Base-by-base conservation (phyloP, 1,140 invertebrate genomes). In the Neodiprion pinetum region DNA sequence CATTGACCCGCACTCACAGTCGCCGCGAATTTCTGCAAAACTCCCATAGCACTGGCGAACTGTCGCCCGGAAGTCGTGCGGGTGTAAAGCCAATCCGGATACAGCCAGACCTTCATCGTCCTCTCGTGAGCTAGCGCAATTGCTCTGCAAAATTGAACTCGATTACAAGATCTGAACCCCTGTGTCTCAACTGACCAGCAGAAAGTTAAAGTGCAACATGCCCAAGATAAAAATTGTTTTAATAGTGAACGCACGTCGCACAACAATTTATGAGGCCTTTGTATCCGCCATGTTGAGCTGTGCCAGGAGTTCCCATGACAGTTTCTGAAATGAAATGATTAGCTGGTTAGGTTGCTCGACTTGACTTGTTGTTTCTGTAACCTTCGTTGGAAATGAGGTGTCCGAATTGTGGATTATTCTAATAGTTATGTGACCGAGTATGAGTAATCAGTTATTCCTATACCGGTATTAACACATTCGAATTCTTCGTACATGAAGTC, bases 51-150 rank as follows among this genome's bases (percentile, higher is more conserved):
- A 67, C 82, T 75, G 28, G 89, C 86, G 73, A 90, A 88, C 72
- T 85, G 80, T 77, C 85, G 84, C 2, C 90, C 89, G 21, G 78
- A 78, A 1, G 87, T 83, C 17, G 90, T 89, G 1, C 88, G 28
- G 75, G 89, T 84, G 80, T 89, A 94, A 1, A 93, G 76, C 3
- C 89, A 83, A 61, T 92, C 87, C 9, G 89, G 84, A 84, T 92
- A 92, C 1, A 92, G 81, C 85, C 91, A 92, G 66, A 93, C 93
- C 61, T 88, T 88, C 8, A 90, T 87, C 83, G 92, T 90, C 77
- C 93, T 87, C 2, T 83, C 78, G 69, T 89, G 88, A 8, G 89
- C 74, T 21, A 88, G 73, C 7, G 86, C 82, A 75, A 89, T 88
- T 4, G 88, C 78, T 71, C 88, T 90, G 80, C 3, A 9, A 61